Evolutionary conservation across 64 coral and sea anemone genomes (phyloP).

Genomic region (Stichodactyla helianthus): DNA sequence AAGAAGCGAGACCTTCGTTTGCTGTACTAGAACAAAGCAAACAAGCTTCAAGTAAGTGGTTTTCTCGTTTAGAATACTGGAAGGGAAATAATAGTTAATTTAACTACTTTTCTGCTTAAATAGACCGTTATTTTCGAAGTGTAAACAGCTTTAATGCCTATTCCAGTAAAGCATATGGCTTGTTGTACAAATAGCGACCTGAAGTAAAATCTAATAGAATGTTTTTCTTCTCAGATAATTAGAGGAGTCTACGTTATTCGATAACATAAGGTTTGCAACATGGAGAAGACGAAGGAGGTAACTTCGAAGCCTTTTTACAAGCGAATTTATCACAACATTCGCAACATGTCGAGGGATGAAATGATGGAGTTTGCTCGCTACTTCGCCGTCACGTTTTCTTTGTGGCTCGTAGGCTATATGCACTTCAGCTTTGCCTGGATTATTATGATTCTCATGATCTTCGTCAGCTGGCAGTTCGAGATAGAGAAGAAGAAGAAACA

Average conservation of each 20-base stretch:
- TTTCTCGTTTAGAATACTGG: background rate
- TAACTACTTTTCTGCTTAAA: background rate
- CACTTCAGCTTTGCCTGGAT: conserved; percentile 91
- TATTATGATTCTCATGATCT: conserved; percentile 61
- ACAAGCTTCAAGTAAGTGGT: background rate
- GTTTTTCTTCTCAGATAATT: background rate
- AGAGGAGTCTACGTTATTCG: background rate
- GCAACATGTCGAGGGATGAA: conserved; percentile 39
- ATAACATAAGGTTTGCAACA: background rate
- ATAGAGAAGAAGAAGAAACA: conserved; percentile 50
- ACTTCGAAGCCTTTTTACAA: conserved; percentile 31
- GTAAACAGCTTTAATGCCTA: background rate
- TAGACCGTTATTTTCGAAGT: background rate
- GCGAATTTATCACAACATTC: conserved; percentile 43
- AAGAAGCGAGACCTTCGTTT: background rate
- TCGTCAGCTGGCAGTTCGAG: conserved; percentile 72
- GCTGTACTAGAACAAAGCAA: background rate
- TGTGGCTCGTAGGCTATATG: conserved; percentile 62
- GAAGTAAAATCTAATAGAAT: background rate
- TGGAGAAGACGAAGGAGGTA: background rate
- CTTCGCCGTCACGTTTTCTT: conserved; percentile 32
- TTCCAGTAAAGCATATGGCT: background rate
- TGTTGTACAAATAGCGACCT: background rate
- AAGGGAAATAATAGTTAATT: background rate
- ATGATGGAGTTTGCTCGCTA: conserved; percentile 28